Conservation (phyloP, 2,888 invertebrate genomes). For the Dyspetes luteomarginatus region DNA sequence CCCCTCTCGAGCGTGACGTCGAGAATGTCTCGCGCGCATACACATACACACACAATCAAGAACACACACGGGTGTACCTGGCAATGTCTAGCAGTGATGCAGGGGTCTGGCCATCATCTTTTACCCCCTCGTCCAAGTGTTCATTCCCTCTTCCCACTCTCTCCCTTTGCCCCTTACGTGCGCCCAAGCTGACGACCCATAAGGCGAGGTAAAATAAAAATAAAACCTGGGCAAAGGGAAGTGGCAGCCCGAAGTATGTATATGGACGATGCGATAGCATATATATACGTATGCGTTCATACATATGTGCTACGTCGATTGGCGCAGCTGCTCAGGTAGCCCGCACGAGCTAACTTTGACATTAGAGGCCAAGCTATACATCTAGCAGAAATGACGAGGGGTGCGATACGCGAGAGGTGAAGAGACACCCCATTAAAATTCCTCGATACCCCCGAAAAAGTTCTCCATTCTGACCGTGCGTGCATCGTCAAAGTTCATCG, state of each 20-base stretch:
- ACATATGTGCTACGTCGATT: conserved; percentile 37
- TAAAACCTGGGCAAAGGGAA: conserved; percentile 77
- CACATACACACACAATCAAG: neutral
- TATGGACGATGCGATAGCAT: conserved; percentile 20
- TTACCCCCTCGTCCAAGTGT: conserved; percentile 58
- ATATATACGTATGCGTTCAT: conserved; percentile 22
- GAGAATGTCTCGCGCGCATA: conserved; percentile 54
- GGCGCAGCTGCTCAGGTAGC: conserved; percentile 81
- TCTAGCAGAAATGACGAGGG: conserved; percentile 42
- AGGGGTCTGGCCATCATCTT: conserved; percentile 69
- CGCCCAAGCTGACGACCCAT: conserved; percentile 72
- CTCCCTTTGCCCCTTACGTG: conserved; percentile 58
- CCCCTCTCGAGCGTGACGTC: conserved; percentile 83
- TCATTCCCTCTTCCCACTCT: conserved; percentile 50
- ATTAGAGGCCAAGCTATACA: conserved; percentile 76
- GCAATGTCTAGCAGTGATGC: conserved; percentile 71
- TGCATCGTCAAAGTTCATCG: conserved; percentile 50
- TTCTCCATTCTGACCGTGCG: conserved; percentile 32
- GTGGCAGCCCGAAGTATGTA: conserved; percentile 33
- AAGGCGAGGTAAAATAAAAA: conserved; percentile 80
- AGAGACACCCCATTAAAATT: conserved; percentile 53
- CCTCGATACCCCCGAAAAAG: conserved; percentile 48
- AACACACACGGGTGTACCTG: conserved; percentile 71
- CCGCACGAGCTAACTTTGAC: conserved; percentile 80
- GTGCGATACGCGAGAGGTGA: conserved; percentile 28